Percentiles rank a stretch among this genome's conserved stretches.
These are phyloP conservation scores for Allacma fusca DNA, from an alignment of 2,888 invertebrate genomes.

Conservation along the genomic window DNA sequence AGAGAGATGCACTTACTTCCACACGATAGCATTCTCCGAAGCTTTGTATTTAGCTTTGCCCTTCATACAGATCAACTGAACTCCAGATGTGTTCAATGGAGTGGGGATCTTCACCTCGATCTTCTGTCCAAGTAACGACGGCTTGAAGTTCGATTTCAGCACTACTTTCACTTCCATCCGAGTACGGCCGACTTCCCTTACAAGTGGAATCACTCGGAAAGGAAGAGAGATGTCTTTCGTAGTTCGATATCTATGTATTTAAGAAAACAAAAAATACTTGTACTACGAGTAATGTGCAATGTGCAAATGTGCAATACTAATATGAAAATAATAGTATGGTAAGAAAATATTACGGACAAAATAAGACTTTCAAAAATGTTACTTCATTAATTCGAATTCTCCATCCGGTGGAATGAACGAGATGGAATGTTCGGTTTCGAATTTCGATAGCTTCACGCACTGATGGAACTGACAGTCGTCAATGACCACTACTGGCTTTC, in stretches of 20 bases:
- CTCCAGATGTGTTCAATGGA: slow-evolving; percentile 97
- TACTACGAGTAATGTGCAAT: neutral
- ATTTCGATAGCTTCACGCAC: slow-evolving; percentile 99
- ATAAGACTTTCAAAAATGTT: too few species aligned
- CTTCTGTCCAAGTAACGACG: slow-evolving; percentile 96
- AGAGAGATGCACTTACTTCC: slow-evolving; percentile 80
- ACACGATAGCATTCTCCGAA: slow-evolving; percentile 97
- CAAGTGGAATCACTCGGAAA: slow-evolving; percentile 98
- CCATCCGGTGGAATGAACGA: slow-evolving; percentile 99
- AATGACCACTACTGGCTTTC: slow-evolving; percentile 98
- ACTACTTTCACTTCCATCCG: slow-evolving; percentile 99
- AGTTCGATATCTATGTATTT: slow-evolving; percentile 94
- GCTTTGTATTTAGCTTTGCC: slow-evolving; percentile 99
- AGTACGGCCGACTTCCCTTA: slow-evolving; percentile 96
- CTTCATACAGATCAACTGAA: slow-evolving; percentile 97
- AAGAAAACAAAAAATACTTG: slow-evolving; percentile 38
- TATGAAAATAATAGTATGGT: slow-evolving; percentile 9
- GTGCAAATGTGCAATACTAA: neutral
- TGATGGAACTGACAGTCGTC: slow-evolving; percentile 99
- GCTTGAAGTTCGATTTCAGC: slow-evolving; percentile 98
- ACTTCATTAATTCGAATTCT: slow-evolving; percentile 99
- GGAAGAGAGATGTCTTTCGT: slow-evolving; percentile 99
- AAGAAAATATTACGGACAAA: too few species aligned
- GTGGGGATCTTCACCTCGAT: slow-evolving; percentile 99
- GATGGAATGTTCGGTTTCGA: slow-evolving; percentile 99